Conservation (phyloP, 2,113 vertebrate genomes). For the Myrmecobius fasciatus region DNA sequence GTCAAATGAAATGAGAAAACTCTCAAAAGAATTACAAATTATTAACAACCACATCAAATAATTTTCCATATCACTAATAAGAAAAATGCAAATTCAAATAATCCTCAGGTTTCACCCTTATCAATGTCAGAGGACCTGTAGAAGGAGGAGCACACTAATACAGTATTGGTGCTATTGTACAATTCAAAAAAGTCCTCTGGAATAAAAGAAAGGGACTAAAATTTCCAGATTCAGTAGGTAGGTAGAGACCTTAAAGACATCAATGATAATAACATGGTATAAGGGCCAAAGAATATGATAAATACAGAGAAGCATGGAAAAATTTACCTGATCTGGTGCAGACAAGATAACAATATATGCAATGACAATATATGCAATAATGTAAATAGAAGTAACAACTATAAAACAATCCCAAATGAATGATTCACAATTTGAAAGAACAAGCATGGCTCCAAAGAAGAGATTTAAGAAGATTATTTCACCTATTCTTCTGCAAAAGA, state of each 20-base stretch:
- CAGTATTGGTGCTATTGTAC: neutral
- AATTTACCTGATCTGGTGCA: neutral
- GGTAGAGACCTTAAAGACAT: neutral
- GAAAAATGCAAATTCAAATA: neutral
- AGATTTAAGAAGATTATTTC: too few relatives aligned
- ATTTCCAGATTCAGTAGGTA: neutral
- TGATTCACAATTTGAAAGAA: too few relatives aligned
- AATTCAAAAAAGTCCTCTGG: neutral
- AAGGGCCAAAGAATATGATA: neutral
- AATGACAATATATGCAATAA: too few relatives aligned
- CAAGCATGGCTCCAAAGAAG: too few relatives aligned
- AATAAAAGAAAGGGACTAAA: neutral
- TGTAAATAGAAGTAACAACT: too few relatives aligned
- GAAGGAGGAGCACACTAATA: neutral
- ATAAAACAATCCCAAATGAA: too few relatives aligned
- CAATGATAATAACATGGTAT: neutral
- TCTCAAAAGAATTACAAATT: neutral
- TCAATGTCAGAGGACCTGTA: neutral
- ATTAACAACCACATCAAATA: neutral
- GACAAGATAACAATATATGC: too few relatives aligned
- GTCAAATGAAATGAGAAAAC: neutral
- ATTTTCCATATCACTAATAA: neutral
- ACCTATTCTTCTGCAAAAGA: neutral
- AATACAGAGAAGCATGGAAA: neutral
- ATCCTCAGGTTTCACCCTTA: neutral